Evolutionary conservation across 1,140 invertebrate species (phyloP), one percentile per base, ranked within the genome.

Genomic region (Drosophila kepulauana): DNA sequence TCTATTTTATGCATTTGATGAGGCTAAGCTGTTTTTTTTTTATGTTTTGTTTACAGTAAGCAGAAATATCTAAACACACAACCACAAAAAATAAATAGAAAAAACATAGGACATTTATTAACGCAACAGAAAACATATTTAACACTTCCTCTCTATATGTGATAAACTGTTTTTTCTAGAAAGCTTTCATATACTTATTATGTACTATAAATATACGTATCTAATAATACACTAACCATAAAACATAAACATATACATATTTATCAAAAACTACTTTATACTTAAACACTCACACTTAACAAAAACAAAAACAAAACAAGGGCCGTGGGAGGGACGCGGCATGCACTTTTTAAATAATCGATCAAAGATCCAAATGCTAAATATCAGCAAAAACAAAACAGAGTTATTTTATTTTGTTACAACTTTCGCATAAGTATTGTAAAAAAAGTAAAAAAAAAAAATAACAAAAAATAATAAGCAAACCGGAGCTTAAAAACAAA

Each of bases 81-180:
- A 67, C 30, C 28, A 46, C 56, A 57, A 25, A 25, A 25, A 25
- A 25, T 25, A 25, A 25, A 25, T 25, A 25, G 20, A 38, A 38
- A 38, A 11, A 67, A 66, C 28, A 75, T 62, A 69, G 57, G 56
- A 74, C 57, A 48, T 54, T 51, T 25, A 59, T 30, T 57, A 64
- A 72, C 3, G 48, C 48, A 61, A 72, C 56, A 45, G 35, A 74
- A 72, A 81, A 90, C 85, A 89, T 85, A 88, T 88, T 84, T 84
- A 74, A 89, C 86, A 89, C 86, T 88, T 89, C 86, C 85, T 89
- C 84, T 77, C 71, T 85, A 86, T 90, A 85, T 89, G 85, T 90
- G 86, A 89, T 88, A 88, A 90, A 89, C 86, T 75, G 77, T 79
- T 86, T 89, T 89, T 89, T 89, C 78, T 89, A 89, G 81, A 89